Percentiles rank a stretch among this genome's conserved stretches.
Conservation (phyloP, 2,888 invertebrate species). For the Parthenolecanium corni region DNA sequence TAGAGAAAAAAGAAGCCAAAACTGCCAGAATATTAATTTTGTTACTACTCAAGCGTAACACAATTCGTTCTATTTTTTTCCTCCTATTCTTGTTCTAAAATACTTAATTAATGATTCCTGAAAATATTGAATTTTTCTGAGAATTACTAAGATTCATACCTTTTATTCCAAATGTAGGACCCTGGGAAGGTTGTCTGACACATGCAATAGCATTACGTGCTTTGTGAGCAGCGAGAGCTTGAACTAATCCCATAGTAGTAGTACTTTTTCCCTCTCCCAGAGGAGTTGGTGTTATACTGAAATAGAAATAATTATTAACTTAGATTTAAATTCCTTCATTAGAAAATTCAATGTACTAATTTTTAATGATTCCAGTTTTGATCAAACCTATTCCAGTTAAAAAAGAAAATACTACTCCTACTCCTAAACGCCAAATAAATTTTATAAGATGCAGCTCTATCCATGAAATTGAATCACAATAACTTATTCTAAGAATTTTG, state of each 20-base stretch:
- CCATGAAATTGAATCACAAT: too few species aligned
- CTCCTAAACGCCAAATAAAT: too few species aligned
- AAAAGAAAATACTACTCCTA: not conserved
- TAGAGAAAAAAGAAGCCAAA: too few species aligned
- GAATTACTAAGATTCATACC: slow-evolving; percentile 39
- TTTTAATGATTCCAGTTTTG: not conserved
- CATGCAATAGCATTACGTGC: slow-evolving; percentile 82
- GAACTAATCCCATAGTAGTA: slow-evolving; percentile 80
- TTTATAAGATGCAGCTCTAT: too few species aligned
- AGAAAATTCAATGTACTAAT: too few species aligned
- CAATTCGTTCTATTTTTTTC: too few species aligned
- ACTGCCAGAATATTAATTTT: too few species aligned
- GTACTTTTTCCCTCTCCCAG: slow-evolving; percentile 99
- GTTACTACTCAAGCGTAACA: too few species aligned
- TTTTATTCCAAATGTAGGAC: slow-evolving; percentile 97
- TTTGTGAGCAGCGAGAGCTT: slow-evolving; percentile 78
- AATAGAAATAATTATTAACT: slow-evolving; percentile 25
- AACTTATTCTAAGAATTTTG: too few species aligned
- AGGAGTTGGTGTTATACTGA: slow-evolving; percentile 92
- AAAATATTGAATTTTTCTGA: too few species aligned
- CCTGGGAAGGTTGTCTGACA: slow-evolving; percentile 94
- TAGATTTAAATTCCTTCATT: not conserved
- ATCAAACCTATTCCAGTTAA: not conserved
- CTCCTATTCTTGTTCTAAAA: too few species aligned
- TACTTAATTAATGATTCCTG: too few species aligned